Percentiles rank a stretch among this genome's conserved stretches.
phyloP scores from a whole-genome alignment of 2,797 vertebrate species.

The Peromyscus attwateri region DNA sequence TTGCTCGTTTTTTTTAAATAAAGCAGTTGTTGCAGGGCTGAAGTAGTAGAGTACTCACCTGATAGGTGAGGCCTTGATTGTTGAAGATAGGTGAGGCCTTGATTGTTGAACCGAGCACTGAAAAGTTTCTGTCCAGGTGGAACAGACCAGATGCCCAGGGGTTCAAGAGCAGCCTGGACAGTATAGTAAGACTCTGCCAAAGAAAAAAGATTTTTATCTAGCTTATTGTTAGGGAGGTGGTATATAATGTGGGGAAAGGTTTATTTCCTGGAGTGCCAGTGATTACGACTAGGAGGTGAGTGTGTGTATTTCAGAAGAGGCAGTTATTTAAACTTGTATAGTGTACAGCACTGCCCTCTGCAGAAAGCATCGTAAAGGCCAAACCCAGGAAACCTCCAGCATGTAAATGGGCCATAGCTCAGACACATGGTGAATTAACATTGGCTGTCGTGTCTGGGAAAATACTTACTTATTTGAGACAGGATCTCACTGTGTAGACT shows the following conservation, averaged over 20 bases:
- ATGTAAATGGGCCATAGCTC: background rate
- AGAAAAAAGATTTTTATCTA: background rate
- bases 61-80: too few species aligned
- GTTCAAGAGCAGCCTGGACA: background rate
- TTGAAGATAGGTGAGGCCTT: too few species aligned
- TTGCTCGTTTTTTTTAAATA: background rate
- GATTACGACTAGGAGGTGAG: background rate
- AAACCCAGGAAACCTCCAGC: background rate
- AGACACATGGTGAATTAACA: background rate
- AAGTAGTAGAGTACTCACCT: background rate
- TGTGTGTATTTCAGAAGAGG: slow-evolving; percentile 12
- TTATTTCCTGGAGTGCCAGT: background rate
- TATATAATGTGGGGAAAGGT: background rate
- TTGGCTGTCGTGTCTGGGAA: background rate
- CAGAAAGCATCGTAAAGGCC: background rate
- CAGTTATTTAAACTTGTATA: background rate
- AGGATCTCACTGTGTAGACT: background rate
- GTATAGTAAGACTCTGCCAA: background rate
- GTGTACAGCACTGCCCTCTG: background rate
- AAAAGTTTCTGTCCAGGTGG: background rate
- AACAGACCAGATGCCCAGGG: background rate
- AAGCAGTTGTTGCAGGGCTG: background rate
- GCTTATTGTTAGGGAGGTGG: background rate
- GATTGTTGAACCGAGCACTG: background rate
- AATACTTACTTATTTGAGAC: background rate